phyloP scores from a whole-genome alignment of 2,113 vertebrate species.

The Columbina picui region DNA sequence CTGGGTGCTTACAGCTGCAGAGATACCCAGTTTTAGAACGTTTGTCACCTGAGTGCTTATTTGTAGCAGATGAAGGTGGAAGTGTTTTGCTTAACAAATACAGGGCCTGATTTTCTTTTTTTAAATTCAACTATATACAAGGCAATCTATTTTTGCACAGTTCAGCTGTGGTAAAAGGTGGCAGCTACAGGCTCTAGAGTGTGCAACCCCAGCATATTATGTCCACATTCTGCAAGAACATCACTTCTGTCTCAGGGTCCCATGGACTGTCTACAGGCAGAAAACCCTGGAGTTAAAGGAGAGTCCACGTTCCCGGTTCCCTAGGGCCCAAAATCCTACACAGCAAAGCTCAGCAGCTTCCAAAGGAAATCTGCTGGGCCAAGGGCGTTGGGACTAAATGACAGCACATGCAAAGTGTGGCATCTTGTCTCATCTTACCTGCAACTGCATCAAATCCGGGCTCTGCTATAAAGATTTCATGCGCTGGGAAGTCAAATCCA shows the following conservation, averaged over 20 bases:
- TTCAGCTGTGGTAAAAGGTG: background rate
- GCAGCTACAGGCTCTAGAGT: background rate
- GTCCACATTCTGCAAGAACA: background rate
- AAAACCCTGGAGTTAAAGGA: background rate
- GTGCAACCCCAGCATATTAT: too few relatives aligned
- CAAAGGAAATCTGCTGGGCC: background rate
- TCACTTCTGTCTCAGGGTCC: background rate
- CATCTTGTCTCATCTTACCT: slow-evolving; percentile 72
- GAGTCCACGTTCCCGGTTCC: background rate
- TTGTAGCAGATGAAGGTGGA: background rate
- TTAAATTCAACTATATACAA: background rate
- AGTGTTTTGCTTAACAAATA: background rate
- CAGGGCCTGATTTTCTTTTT: background rate
- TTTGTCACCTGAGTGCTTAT: background rate
- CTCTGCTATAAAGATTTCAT: slow-evolving; percentile 81
- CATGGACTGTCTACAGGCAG: background rate
- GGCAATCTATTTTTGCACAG: background rate
- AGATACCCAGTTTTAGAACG: background rate
- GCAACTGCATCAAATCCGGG: slow-evolving; percentile 81
- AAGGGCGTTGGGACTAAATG: background rate
- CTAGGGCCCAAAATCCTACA: background rate
- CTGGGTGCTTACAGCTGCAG: background rate
- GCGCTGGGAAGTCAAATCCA: slow-evolving; percentile 80
- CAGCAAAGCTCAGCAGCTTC: background rate
- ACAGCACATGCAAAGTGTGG: background rate